A percentile compares a stretch with the other conserved stretches of the same genome.
These are phyloP conservation scores for Zeuzera pyrina DNA, from an alignment of 2,888 invertebrate genomes.

Conservation along the genomic window DNA sequence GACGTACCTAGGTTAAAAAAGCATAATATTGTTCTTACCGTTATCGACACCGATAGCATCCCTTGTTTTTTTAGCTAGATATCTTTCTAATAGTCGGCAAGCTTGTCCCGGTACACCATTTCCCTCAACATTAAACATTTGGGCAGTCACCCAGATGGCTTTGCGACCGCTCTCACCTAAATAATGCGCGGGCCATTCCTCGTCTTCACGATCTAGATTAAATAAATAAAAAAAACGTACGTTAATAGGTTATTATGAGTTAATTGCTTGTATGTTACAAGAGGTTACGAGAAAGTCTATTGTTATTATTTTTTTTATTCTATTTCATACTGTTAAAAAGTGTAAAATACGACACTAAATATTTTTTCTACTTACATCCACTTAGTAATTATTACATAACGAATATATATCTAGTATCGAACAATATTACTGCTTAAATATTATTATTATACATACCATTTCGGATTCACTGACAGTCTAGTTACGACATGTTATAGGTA, in stretches of 20 bases:
- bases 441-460: too few relatives aligned
- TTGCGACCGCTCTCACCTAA: conserved; percentile 22
- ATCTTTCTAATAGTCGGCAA: conserved; percentile 36
- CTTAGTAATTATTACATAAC: background rate
- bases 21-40: background rate
- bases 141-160: conserved; percentile 27
- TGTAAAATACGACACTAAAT: background rate
- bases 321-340: too few relatives aligned
- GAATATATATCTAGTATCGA: too few relatives aligned
- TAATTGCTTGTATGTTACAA: too few relatives aligned
- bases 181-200: conserved; percentile 10
- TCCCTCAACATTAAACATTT: conserved; percentile 18
- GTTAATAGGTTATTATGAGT: too few relatives aligned
- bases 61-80: conserved; percentile 15
- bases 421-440: too few relatives aligned
- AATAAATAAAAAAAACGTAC: background rate
- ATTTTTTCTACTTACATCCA: background rate
- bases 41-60: background rate
- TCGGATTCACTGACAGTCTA: too few relatives aligned
- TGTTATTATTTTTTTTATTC: background rate
- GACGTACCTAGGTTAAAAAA: too few relatives aligned
- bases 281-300: background rate
- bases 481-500: too few relatives aligned
- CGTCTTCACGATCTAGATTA: too few relatives aligned
- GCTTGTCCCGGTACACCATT: conserved; percentile 35